Base-by-base conservation (phyloP, 53 echinoderm and acorn worm species). In the Holothuria scabra region DNA sequence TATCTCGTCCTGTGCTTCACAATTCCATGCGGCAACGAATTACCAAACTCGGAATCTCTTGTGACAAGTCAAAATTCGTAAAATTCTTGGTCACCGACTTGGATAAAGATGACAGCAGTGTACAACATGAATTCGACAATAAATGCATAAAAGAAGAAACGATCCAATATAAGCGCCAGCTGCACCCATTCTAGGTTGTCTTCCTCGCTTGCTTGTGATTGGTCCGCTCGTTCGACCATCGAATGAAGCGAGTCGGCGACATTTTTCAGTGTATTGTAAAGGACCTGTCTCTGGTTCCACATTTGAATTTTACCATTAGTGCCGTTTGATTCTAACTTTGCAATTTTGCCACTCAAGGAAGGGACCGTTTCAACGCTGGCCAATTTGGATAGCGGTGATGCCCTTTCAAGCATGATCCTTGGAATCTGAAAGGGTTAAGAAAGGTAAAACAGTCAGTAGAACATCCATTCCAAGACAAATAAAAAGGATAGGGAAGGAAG, bases 141-240 rank as follows among this genome's bases (percentile, higher is more conserved):
- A 46, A 96, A 96, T 46, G 85, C 67, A 84, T 72, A 90, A 91
- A 96, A 82, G 44, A 93, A 92, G 74, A 93, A 67, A 28, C 96
- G 89, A 67, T 96, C 96, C 62, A 93, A 55, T 41, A 96, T 88
- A 46, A 88, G 91, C 0, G 93, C 96, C 56, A 96, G 91, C 55
- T 89, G 26, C 29, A 93, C 84, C 96, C 96, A 96, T 65, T 96
- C 93, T 29, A 81, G 79, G 38, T 85, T 83, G 60, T 89, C 55
- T 44, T 91, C 93, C 13, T 91, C 90, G 60, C 93, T 91, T 38
- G 85, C 65, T 60, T 89, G 86, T 24, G 76, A 86, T 56, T 85
- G 84, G 28, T 96, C 93, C 3, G 83, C 71, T 21, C 74, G 66
- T 81, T 96, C 86, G 66, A 88, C 85, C 80, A 93, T 74, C 44